Base-by-base conservation (phyloP, 2,113 vertebrate genomes). In the Pelusios castaneus region DNA sequence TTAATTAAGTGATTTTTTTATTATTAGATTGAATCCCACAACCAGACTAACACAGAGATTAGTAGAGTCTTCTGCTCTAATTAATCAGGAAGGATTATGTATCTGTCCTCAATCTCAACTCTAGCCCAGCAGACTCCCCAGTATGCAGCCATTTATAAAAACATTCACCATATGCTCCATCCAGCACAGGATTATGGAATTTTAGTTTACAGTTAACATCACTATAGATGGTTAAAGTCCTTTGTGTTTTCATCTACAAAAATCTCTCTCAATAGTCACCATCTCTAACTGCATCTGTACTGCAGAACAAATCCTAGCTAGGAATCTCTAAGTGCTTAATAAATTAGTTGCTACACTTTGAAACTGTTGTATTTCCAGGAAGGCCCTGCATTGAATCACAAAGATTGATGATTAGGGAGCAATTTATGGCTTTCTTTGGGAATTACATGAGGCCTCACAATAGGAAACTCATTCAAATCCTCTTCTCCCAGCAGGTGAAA, bases 11-110 rank as follows among this genome's bases (percentile, higher is more conserved):
- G 49, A 82, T 73, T 84, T 63, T 41, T 85, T 95, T 96, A 92
- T 95, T 84, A 90, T 95, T 94, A 90, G 89, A 90, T 88, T 24
- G 89, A 94, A 92, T 95, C 41, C 0, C 43, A 58, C 79, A 86
- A 76, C 73, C 67, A 47, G 87, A 90, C 80, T 87, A 96, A 93
- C 86, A 81, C 87, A 92, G 89, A 92, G 85, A 95, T 94, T 67
- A 93, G 63, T 85, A 88, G 73, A 77, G 60, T 92, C 95, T 96
- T 94, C 88, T 94, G 79, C 19, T 75, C 84, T 94, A 94, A 94
- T 96, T 97, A 85, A 95, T 89, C 88, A 60, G 87, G 63, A 47
- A 93, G 58, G 91, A 96, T 89, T 94, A 93, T 31, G 63, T 55
- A 14, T 52, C 79, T 91, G 75, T 84, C 77, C 67, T 78, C 78